Evolutionary conservation across 2,888 invertebrate genomes (phyloP).

Genomic region (Noctua comes): DNA sequence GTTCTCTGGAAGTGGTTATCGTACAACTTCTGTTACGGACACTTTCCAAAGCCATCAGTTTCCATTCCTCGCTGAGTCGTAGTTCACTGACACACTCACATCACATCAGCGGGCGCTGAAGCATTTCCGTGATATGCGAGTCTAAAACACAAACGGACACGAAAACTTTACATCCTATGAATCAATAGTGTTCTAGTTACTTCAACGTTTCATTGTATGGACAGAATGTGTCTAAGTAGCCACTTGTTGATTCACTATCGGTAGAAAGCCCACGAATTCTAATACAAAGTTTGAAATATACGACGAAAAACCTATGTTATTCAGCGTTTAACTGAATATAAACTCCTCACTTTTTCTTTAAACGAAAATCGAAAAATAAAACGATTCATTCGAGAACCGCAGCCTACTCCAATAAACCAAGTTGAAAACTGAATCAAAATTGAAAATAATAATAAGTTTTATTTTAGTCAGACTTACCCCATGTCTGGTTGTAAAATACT

Average conservation of each 20-base stretch:
- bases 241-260: conserved; percentile 24
- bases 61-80: not conserved
- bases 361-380: not conserved
- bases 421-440: not conserved
- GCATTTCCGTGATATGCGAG: not conserved
- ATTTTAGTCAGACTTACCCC: not conserved
- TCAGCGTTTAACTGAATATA: not conserved
- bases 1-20: not conserved
- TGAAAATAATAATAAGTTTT: not conserved
- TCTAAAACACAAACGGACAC: not conserved
- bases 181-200: not conserved
- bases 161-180: not conserved
- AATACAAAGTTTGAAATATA: not conserved
- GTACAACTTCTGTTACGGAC: not conserved
- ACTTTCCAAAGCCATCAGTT: not conserved
- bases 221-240: conserved; percentile 7
- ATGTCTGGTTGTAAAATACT: not conserved
- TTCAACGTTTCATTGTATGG: not conserved
- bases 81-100: not conserved
- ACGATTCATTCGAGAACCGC: not conserved
- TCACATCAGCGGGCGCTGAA: not conserved
- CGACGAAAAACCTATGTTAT: not conserved
- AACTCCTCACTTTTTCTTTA: not conserved
- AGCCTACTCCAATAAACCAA: not conserved
- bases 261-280: not conserved